These are phyloP conservation scores for Mastomys coucha DNA, from an alignment of 2,113 vertebrate genomes.

Conservation along the genomic window DNA sequence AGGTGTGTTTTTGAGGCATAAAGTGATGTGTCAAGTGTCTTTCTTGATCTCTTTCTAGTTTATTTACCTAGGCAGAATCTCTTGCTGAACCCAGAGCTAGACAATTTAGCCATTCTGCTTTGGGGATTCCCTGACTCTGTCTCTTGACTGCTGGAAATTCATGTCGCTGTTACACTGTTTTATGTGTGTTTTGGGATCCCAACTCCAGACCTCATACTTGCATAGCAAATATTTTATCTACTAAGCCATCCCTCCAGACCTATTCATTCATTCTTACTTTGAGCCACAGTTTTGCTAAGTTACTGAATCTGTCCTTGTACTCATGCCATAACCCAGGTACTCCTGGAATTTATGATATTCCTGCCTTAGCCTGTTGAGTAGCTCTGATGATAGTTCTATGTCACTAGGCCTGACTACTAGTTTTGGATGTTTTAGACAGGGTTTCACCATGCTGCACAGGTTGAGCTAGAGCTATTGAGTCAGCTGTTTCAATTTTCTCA, in stretches of 20 bases:
- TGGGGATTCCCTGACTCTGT: background rate
- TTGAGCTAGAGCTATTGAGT: background rate
- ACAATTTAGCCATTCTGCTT: background rate
- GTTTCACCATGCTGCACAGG: background rate
- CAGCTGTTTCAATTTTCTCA: background rate
- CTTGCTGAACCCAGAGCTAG: background rate
- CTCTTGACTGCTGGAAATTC: background rate
- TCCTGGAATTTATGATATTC: background rate
- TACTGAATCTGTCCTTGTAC: background rate
- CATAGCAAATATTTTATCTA: background rate
- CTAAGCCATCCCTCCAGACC: background rate
- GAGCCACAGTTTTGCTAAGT: background rate
- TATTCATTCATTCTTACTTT: background rate
- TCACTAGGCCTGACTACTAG: background rate
- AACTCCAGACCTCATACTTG: background rate
- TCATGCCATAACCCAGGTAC: background rate
- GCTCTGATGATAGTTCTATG: background rate
- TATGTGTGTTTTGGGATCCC: background rate
- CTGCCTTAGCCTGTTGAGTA: background rate
- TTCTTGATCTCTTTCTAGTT: background rate
- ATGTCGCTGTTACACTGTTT: background rate
- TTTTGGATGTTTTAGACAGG: background rate
- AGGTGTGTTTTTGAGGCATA: background rate
- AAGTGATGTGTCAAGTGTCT: background rate
- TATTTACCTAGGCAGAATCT: background rate